These are phyloP conservation scores for Orientallactaga sibirica DNA, from an alignment of 2,797 vertebrate genomes.

Conservation along the genomic window DNA sequence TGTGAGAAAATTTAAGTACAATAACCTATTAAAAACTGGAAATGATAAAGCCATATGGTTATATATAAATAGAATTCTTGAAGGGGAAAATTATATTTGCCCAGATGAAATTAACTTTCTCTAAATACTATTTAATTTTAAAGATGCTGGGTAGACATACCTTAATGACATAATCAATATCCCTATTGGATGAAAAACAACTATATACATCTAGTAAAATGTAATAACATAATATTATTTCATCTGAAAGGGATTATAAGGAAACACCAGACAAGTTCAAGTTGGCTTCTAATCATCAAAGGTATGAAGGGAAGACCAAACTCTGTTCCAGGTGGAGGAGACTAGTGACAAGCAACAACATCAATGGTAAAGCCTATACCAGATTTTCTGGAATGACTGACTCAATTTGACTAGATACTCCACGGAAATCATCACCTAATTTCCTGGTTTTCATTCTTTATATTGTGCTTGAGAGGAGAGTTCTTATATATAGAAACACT, in stretches of 20 bases:
- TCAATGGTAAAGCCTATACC: neutral
- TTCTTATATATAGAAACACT: neutral
- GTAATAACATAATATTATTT: neutral
- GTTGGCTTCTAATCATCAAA: neutral
- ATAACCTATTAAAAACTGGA: neutral
- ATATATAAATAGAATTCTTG: neutral
- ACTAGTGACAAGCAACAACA: neutral
- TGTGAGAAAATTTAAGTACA: neutral
- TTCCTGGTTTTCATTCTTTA: neutral
- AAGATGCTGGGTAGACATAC: neutral
- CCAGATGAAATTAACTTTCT: slow-evolving; percentile 25
- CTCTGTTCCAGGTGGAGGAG: neutral
- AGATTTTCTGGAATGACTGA: neutral
- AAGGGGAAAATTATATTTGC: slow-evolving; percentile 25
- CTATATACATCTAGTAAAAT: neutral
- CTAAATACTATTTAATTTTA: slow-evolving; percentile 16
- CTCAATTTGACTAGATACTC: neutral
- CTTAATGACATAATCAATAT: slow-evolving; percentile 21
- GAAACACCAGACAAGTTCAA: neutral
- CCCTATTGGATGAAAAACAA: neutral
- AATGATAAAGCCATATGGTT: neutral
- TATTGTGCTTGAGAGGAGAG: neutral
- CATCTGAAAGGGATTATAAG: neutral
- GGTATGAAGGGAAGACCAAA: neutral
- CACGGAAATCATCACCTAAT: neutral